A percentile compares a stretch with the other conserved stretches of the same genome.
Conservation (phyloP, 2,113 vertebrate species). For the Zapus hudsonius region DNA sequence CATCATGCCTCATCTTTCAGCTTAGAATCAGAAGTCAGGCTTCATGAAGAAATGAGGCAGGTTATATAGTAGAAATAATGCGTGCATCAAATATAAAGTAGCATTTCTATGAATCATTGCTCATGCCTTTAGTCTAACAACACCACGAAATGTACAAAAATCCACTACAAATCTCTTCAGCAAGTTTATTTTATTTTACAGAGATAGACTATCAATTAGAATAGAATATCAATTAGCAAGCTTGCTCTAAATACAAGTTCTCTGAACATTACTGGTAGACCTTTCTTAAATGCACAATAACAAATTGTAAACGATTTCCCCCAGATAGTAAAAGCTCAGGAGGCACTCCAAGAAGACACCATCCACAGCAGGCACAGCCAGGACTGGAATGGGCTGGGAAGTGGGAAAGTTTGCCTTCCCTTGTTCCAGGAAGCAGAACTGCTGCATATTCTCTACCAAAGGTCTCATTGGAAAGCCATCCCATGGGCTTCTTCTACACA, state of each 20-base stretch:
- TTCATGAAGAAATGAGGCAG: background rate
- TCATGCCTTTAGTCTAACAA: background rate
- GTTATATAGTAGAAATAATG: background rate
- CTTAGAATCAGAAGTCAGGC: background rate
- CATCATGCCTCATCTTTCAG: background rate
- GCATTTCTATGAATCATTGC: background rate
- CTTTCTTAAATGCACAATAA: background rate
- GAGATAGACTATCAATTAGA: background rate
- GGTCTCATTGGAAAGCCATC: background rate
- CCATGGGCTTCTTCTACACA: background rate
- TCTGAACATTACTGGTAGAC: background rate
- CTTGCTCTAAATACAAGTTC: background rate
- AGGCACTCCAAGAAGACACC: too few relatives aligned
- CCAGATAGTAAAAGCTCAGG: too few relatives aligned
- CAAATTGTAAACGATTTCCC: background rate
- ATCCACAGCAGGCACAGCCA: background rate
- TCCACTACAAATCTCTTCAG: background rate
- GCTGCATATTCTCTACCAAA: background rate
- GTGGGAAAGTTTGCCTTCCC: background rate
- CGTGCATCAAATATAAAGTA: background rate
- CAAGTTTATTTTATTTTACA: conserved; percentile 33
- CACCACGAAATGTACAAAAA: background rate
- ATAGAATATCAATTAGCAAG: background rate
- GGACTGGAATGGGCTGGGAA: background rate
- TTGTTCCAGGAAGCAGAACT: background rate